These are phyloP conservation scores for Umimayanthus kanabou DNA, from an alignment of 92 coral and sea anemone species.

Conservation along the genomic window DNA sequence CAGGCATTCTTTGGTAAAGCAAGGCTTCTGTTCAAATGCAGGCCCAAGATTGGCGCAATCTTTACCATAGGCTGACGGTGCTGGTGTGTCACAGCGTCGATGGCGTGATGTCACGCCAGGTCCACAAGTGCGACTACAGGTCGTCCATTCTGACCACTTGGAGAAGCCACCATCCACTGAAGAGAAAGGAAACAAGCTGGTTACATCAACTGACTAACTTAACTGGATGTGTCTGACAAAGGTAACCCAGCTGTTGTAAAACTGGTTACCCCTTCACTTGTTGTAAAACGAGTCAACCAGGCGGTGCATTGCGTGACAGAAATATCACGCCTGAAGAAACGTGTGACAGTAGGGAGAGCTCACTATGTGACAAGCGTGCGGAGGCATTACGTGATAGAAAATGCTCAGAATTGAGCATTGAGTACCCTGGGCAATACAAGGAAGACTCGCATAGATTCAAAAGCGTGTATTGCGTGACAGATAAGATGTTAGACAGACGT, in stretches of 20 bases:
- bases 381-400: not conserved
- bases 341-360: not conserved
- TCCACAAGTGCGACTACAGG: constrained; percentile 91
- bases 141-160: constrained; percentile 82
- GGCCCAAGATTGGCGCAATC: constrained; percentile 94
- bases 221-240: not conserved
- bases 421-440: not conserved
- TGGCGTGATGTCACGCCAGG: constrained; percentile 98
- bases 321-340: not conserved
- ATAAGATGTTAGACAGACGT: not conserved
- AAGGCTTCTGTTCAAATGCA: constrained; percentile 90
- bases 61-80: constrained; percentile 87
- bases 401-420: not conserved
- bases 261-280: too few relatives aligned
- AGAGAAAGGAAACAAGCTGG: not conserved
- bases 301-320: not conserved
- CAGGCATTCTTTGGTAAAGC: constrained; percentile 68
- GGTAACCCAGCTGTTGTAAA: too few relatives aligned
- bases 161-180: constrained; percentile 91
- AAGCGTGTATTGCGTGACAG: not conserved
- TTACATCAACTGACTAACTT: not conserved
- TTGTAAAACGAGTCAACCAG: not conserved
- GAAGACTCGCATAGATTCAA: not conserved
- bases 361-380: not conserved
- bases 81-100: constrained; percentile 83